Base-by-base conservation (phyloP, 2,113 vertebrate genomes). In the Gambusia holbrooki region DNA sequence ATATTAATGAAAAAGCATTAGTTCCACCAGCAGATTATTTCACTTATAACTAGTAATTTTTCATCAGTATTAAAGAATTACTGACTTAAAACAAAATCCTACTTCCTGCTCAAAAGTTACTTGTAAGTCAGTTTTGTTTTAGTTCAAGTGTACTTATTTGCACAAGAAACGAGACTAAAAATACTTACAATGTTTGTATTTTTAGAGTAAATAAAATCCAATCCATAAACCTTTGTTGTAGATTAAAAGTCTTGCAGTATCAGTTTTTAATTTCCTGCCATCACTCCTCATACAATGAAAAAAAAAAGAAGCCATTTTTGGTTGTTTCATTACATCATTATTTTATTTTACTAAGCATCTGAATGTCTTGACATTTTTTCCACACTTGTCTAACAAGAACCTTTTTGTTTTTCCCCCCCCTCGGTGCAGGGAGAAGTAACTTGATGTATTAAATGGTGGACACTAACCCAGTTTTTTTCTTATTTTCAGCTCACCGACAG, bases 381-480 rank as follows among this genome's bases (percentile, higher is more conserved):
- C 25, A 8, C 3, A 25, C 22, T 58, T 3, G 10, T 25, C 7
- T 22, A 58, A 22, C 51, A n/a, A 58, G 19, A 25, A 54, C 14
- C 0, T 45, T 3, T 17, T 48, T 19, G 4, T 48, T 48, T 19
- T 37, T 37, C 11, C 35, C 35, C 10, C 10, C 35, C 35, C 35
- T 17, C 45, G 7, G 63, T n/a, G 61, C 51, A 77, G 64, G 11
- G 2, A 48, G 68, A 33, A 60, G 69, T 79, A 76, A 79, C 74
- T 71, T 63, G 73, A 61, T 2, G 51, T 19, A 86, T 77, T 51
- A 82, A 84, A 74, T 54, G 74, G 62, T 61, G 58, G 19, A 62
- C 65, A 80, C 61, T 48, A 42, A 81, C 54, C 11, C 62, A 28
- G 69, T 37, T 11, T 5, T 17, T 73, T 54, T 76, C 74, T 72